Evolutionary conservation across 2,113 vertebrate genomes (phyloP).

Genomic region (Pedetes capensis): DNA sequence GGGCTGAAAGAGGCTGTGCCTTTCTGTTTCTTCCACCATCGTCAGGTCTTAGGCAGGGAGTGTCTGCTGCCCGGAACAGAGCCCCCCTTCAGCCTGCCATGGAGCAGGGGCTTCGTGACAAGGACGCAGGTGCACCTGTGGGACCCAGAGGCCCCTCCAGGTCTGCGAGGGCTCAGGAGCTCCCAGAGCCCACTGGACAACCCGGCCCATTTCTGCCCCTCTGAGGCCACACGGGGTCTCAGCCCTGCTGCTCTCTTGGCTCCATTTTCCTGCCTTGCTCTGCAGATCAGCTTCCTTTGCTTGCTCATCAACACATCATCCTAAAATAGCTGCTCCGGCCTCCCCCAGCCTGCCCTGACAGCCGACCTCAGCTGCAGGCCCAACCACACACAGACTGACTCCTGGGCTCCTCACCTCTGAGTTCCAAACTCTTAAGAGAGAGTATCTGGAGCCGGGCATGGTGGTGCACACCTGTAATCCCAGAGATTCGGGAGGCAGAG

Average conservation of each 20-base stretch:
- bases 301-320: conserved; percentile 51
- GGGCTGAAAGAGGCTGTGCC: background rate
- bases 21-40: background rate
- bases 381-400: background rate
- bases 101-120: background rate
- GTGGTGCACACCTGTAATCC: too few relatives aligned
- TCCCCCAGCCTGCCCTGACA: background rate
- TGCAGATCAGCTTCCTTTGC: conserved; percentile 39
- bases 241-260: background rate
- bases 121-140: background rate
- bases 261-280: background rate
- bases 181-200: accelerated
- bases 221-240: background rate
- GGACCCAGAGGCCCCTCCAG: background rate
- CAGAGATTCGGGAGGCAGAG: too few relatives aligned
- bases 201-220: background rate
- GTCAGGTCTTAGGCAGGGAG: background rate
- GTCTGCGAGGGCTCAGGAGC: background rate
- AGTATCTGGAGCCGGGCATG: too few relatives aligned
- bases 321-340: conserved; percentile 44
- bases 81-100: background rate
- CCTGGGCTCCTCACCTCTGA: background rate
- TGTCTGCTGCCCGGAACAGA: background rate
- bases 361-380: background rate
- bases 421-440: background rate